Percentiles rank a stretch among this genome's conserved stretches.
Conservation (phyloP, 2,888 invertebrate species). For the Drosophila mimetica region DNA sequence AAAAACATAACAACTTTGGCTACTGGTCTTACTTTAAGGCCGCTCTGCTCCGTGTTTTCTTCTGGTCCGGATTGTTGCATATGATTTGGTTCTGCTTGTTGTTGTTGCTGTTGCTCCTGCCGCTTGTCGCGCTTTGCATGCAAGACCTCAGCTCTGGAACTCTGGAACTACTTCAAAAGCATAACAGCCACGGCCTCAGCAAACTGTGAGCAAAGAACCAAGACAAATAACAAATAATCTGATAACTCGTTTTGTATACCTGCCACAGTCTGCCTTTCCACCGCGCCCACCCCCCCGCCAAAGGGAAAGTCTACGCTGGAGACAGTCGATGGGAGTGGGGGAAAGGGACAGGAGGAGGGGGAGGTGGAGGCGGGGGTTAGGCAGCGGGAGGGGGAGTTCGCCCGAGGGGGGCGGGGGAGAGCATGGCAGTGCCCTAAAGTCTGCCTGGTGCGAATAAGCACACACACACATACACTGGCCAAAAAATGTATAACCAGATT, state of each 20-base stretch:
- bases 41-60: conserved; percentile 24
- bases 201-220: conserved; percentile 44
- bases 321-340: conserved; percentile 13
- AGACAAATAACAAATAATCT: conserved; percentile 80
- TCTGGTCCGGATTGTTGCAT: conserved; percentile 52
- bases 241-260: conserved; percentile 81
- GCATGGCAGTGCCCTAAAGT: conserved; percentile 74
- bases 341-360: neutral
- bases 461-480: conserved; percentile 20
- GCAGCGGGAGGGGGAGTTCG: conserved; percentile 38
- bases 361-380: neutral
- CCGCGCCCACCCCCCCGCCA: too few species aligned
- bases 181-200: conserved; percentile 46
- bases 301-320: conserved; percentile 66
- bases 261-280: conserved; percentile 46
- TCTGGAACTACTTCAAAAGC: conserved; percentile 62
- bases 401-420: conserved; percentile 50
- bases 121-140: conserved; percentile 74
- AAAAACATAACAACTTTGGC: conserved; percentile 65
- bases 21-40: conserved; percentile 71
- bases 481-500: neutral
- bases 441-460: conserved; percentile 64
- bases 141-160: conserved; percentile 64
- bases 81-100: conserved; percentile 54
- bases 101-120: conserved; percentile 48